Percentiles rank a stretch among this genome's conserved stretches.
Conservation (phyloP, 1,140 invertebrate genomes). For the Rhynchophorus ferrugineus region DNA sequence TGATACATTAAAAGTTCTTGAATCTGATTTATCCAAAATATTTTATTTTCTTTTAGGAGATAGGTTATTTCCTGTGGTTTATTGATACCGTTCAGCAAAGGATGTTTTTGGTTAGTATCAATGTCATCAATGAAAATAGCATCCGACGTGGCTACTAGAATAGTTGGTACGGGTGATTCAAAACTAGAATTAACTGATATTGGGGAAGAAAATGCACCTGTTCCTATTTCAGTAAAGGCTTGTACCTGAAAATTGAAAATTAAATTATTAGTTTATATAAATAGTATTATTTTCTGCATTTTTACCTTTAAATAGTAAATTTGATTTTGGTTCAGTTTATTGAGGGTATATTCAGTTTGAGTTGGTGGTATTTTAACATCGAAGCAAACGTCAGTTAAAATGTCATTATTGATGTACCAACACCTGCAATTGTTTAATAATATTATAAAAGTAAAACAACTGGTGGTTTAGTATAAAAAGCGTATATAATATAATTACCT, state of each 20-base stretch:
- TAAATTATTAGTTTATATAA: conserved; percentile 11
- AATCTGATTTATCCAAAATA: conserved; percentile 80
- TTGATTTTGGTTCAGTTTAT: conserved; percentile 50
- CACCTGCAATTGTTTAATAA: conserved; percentile 39
- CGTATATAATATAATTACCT: too few species aligned
- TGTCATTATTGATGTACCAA: conserved; percentile 48
- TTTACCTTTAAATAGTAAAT: conserved; percentile 69
- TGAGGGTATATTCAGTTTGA: conserved; percentile 48
- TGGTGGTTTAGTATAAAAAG: too few species aligned
- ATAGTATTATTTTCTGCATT: too few species aligned
- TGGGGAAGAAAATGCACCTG: conserved; percentile 56
- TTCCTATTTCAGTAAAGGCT: conserved; percentile 68
- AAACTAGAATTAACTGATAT: conserved; percentile 55
- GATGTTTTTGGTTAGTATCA: conserved; percentile 53
- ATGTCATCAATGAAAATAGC: conserved; percentile 65
- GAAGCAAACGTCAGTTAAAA: conserved; percentile 21
- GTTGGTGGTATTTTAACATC: conserved; percentile 34
- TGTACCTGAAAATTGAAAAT: conserved; percentile 54
- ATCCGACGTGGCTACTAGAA: conserved; percentile 66
- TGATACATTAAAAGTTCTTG: conserved; percentile 64
- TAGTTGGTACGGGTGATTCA: conserved; percentile 66
- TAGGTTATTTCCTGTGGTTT: conserved; percentile 55
- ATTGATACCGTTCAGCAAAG: conserved; percentile 52
- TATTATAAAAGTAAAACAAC: background rate
- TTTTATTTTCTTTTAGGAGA: conserved; percentile 58